Evolutionary conservation across 2,888 invertebrate species (phyloP), one percentile per base, ranked within the genome.

Genomic region (Mythimna albipuncta): DNA sequence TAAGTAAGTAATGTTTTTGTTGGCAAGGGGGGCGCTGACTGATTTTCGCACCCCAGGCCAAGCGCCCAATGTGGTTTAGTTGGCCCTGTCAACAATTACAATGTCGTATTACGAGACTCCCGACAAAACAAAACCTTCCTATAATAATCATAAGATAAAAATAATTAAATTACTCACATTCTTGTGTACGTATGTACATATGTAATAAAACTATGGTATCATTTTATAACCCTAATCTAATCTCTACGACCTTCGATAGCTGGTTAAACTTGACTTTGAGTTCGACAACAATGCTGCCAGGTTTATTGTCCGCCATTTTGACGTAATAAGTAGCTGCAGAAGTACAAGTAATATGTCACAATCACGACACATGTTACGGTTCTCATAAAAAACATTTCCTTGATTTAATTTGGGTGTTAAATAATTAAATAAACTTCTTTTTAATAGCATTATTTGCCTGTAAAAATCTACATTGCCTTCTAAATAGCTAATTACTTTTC

Each of bases 191-290:
- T 57, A 55, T 54, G 52, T 57, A 38, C 55, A 7, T 26, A 65
- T 54, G 64, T 73, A 77, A 69, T 67, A 68, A 67, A 74, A 66
- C 16, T 59, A 68, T 62, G 58, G 75, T 71, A 71, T 82, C 58
- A 50, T 47, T 81, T 76, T 75, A 79, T 59, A 62, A 68, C 41
- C 59, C 44, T 81, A 72, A 84, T 84, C 82, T 84, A 72, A 85
- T 85, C 85, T 82, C 16, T 63, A 41, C 63, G 78, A 83, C 85
- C 81, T 83, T 84, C 77, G 71, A 79, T 66, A 74, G 64, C 62
- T 61, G 47, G 75, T 82, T 75, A 82, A 82, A 81, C 75, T 78
- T 80, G 82, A 84, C 78, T 77, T 80, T 71, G 62, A 63, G 38
- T 78, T 59, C 52, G 44, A 67, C 52, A 16, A 66, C 52, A 65